A percentile compares a stretch with the other conserved stretches of the same genome.
These are phyloP conservation scores for Cryptophagus acutangulus DNA, from an alignment of 2,888 invertebrate species.

Conservation along the genomic window DNA sequence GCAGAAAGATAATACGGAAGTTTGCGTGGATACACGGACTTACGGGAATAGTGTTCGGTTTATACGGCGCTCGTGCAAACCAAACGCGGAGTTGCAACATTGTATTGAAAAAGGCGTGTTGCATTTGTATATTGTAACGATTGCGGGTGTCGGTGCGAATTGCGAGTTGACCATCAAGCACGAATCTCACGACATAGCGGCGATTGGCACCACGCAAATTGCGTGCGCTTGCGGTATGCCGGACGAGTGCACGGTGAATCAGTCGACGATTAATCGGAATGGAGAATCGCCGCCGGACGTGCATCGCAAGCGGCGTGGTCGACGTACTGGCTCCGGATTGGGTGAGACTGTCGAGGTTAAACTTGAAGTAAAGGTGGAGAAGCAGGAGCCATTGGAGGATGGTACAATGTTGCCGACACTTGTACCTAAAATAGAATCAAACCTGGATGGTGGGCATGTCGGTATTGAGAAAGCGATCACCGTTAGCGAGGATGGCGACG, in stretches of 20 bases:
- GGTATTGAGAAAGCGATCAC: too few relatives aligned
- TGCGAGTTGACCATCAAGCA: constrained; percentile 88
- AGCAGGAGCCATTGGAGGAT: too few relatives aligned
- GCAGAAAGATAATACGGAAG: constrained; percentile 76
- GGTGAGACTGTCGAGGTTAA: too few relatives aligned
- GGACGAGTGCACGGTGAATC: constrained; percentile 56
- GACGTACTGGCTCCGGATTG: constrained; percentile 40
- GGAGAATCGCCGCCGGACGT: constrained; percentile 40
- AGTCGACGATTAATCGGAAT: constrained; percentile 39
- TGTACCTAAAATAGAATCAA: too few relatives aligned
- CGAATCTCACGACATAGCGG: constrained; percentile 59
- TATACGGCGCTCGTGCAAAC: constrained; percentile 85
- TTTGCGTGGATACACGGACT: constrained; percentile 85
- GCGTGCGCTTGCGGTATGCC: constrained; percentile 63
- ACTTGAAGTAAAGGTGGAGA: too few relatives aligned
- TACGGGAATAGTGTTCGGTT: constrained; percentile 91
- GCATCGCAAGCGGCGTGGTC: constrained; percentile 36
- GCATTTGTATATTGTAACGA: constrained; percentile 83
- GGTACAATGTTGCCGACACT: too few relatives aligned
- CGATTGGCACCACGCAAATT: constrained; percentile 56
- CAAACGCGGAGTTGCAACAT: constrained; percentile 90
- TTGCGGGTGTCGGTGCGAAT: constrained; percentile 70
- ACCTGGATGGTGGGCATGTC: too few relatives aligned
- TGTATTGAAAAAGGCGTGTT: constrained; percentile 85
- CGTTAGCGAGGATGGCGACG: too few relatives aligned